Evolutionary conservation across 23 tunicate species (phyloP).

Genomic region (Ascidia mentula): DNA sequence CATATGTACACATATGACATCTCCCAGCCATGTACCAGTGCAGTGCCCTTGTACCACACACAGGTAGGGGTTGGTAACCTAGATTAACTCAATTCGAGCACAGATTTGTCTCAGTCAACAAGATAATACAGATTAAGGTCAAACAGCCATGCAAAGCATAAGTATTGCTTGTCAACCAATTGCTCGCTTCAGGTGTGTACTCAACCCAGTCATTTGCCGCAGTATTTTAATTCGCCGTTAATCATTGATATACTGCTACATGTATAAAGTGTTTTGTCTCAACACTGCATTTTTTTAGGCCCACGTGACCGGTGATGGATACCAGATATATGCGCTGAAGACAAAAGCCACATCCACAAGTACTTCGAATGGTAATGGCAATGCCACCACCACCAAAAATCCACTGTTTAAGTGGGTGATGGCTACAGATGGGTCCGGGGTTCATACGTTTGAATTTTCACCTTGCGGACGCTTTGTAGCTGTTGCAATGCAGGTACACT

Average conservation of each 20-base stretch:
- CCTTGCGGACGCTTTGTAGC: constrained; percentile 83
- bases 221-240: too few relatives aligned
- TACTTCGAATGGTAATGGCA: constrained; percentile 22
- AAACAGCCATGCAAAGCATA: too few relatives aligned
- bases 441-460: constrained; percentile 78
- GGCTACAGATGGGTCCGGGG: constrained; percentile 77
- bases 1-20: constrained; percentile 87
- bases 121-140: too few relatives aligned
- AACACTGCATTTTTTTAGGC: constrained; percentile 38
- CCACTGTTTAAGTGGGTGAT: constrained; percentile 92
- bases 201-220: too few relatives aligned
- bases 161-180: too few relatives aligned
- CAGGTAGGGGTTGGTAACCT: too few relatives aligned
- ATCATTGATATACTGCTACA: too few relatives aligned
- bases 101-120: too few relatives aligned
- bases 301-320: constrained; percentile 41
- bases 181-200: too few relatives aligned
- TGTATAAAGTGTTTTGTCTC: too few relatives aligned
- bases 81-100: too few relatives aligned
- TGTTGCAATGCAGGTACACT: constrained; percentile 79
- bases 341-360: constrained; percentile 35
- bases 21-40: constrained; percentile 54
- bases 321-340: constrained; percentile 44
- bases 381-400: constrained; percentile 29
- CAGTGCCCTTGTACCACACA: constrained; percentile 52